Percentiles rank a stretch among this genome's conserved stretches.
Evolutionary conservation across 2,888 invertebrate genomes (phyloP).

Genomic region (Protodeltote pygarga): DNA sequence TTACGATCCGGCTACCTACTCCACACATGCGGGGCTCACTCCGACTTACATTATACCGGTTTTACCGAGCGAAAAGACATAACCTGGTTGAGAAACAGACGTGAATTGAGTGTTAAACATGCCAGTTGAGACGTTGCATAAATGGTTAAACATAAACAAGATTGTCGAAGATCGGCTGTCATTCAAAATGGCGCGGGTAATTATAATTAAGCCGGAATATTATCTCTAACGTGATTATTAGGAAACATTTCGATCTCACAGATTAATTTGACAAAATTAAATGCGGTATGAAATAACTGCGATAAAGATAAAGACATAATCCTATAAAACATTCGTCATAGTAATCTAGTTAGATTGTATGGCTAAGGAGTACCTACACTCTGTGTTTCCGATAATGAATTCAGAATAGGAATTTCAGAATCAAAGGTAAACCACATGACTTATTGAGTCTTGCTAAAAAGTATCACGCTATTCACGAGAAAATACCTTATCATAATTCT

Average conservation of each 20-base stretch:
- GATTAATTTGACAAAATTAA: slow-evolving; percentile 8
- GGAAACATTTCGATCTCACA: slow-evolving; percentile 4
- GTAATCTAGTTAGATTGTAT: no score
- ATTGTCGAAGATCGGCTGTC: slow-evolving; percentile 58
- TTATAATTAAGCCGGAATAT: slow-evolving; percentile 40
- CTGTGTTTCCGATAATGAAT: no score
- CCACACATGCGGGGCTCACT: slow-evolving; percentile 60
- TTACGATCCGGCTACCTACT: slow-evolving; percentile 77
- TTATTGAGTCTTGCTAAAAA: slow-evolving; percentile 36
- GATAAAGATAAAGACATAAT: no score
- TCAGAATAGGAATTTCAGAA: no score
- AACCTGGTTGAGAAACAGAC: slow-evolving; percentile 73
- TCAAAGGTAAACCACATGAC: slow-evolving; percentile 21
- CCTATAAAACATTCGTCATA: no score
- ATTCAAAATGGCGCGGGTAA: slow-evolving; percentile 45
- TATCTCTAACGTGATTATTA: slow-evolving; percentile 7
- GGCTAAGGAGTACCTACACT: no score
- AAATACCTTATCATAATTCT: slow-evolving; percentile 27
- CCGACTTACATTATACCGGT: slow-evolving; percentile 65
- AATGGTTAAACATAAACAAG: slow-evolving; percentile 64
- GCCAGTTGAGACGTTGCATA: slow-evolving; percentile 70
- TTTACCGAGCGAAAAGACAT: slow-evolving; percentile 70
- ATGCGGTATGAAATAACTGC: background rate
- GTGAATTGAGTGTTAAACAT: slow-evolving; percentile 78
- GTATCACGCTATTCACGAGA: slow-evolving; percentile 26